These are phyloP conservation scores for Latrodectus elegans DNA, from an alignment of 2,888 invertebrate species.

Conservation along the genomic window DNA sequence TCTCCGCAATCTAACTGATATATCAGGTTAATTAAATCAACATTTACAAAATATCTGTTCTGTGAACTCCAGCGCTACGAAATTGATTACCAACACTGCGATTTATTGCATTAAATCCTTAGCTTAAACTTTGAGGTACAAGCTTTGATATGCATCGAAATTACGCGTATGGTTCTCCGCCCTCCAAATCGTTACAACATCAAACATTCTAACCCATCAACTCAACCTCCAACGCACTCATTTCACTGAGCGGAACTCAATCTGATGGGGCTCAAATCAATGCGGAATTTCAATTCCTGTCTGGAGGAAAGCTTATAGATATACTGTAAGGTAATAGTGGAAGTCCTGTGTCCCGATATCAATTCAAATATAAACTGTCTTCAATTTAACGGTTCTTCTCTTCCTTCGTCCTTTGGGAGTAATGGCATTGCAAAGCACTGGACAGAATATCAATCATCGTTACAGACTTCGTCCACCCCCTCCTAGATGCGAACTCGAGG, in stretches of 20 bases:
- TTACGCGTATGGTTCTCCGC: background rate
- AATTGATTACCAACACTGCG: too few relatives aligned
- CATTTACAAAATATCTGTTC: too few relatives aligned
- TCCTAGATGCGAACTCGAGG: background rate
- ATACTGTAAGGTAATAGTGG: background rate
- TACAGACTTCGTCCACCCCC: constrained; percentile 8
- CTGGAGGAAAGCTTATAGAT: too few relatives aligned
- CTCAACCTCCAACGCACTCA: background rate
- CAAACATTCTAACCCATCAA: background rate
- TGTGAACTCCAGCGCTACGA: too few relatives aligned
- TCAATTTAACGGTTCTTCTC: constrained; percentile 25
- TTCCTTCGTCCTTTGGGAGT: background rate
- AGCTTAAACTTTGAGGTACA: too few relatives aligned
- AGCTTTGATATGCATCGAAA: background rate
- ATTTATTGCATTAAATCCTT: too few relatives aligned
- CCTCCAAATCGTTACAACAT: constrained; percentile 24
- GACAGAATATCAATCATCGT: constrained; percentile 25
- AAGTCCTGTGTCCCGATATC: constrained; percentile 36
- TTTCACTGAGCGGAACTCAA: constrained; percentile 4
- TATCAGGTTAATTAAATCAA: too few relatives aligned
- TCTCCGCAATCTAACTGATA: too few relatives aligned
- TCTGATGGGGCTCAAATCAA: background rate
- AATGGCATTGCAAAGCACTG: background rate
- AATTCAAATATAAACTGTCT: constrained; percentile 45
- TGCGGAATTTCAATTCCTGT: too few relatives aligned